phyloP scores from a whole-genome alignment of 1,140 invertebrate species.

The Zaprionus capensis region DNA sequence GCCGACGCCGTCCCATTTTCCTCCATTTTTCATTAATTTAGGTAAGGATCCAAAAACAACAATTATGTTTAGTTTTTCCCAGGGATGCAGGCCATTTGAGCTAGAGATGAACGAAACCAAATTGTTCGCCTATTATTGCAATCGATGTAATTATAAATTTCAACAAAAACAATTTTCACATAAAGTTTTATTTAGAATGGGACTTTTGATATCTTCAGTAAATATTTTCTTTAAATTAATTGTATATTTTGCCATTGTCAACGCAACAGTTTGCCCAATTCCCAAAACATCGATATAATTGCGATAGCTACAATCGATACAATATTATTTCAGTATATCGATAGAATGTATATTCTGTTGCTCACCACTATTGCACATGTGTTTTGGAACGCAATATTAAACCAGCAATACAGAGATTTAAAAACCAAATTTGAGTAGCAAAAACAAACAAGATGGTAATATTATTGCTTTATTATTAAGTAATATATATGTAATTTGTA shows the following conservation, averaged over 20 bases:
- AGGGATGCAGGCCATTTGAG: slow-evolving; percentile 19
- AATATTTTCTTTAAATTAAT: background rate
- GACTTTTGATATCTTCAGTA: background rate
- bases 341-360: background rate
- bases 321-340: background rate
- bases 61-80: slow-evolving; percentile 49
- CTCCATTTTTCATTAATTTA: slow-evolving; percentile 43
- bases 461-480: background rate
- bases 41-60: slow-evolving; percentile 29
- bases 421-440: slow-evolving; percentile 10
- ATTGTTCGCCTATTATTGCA: background rate
- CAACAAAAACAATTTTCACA: background rate
- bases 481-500: background rate
- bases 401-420: slow-evolving; percentile 6
- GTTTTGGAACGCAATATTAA: slow-evolving; percentile 24
- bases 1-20: slow-evolving; percentile 42
- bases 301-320: background rate
- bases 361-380: slow-evolving; percentile 46
- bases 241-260: no score
- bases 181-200: no score
- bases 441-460: slow-evolving; percentile 28
- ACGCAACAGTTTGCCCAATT: no score
- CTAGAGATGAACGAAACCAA: slow-evolving; percentile 14
- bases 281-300: background rate
- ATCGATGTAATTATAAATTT: background rate